Base-by-base conservation (phyloP, 92 coral and sea anemone species). In the Epizoanthus stellaris region DNA sequence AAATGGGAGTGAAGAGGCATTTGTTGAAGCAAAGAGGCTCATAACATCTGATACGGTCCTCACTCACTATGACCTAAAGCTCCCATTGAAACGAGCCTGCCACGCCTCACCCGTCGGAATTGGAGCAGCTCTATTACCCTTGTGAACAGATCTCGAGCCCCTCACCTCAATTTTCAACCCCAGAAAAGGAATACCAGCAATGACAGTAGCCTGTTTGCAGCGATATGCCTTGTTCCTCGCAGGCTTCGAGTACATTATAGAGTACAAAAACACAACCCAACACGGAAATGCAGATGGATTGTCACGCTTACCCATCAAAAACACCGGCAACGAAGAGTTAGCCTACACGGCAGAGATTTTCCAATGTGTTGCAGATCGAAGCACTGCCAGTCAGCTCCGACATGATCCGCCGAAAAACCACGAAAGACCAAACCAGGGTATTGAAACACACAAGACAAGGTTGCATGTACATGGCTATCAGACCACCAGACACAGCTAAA, bases 31-130 rank as follows among this genome's bases (percentile, higher is more conserved):
- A 30, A 30, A 30, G 36, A 30, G 36, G 36, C 36, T 30, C 36
- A 30, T 30, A 30, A 1, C 36, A 30, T 30, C 36, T 30, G 36
- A 90, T 60, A 62, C 75, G 87, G 90, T 87, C 16, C 89, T 90
- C 4, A 87, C 90, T 60, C 90, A 90, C 40, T 82, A 87, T 77
- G 90, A 87, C 62, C 90, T 90, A 16, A 75, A 74, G 90, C 93
- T 3, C 86, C 36, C 36, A 30, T 30, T 30, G 36, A 30, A 30
- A 30, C 36, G 36, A 30, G 36, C 36, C 36, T 30, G 93, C 25
- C 90, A 90, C 47, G 88, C 93, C 0, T 90, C 88, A 80, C 90
- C 93, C 7, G 85, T 66, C 7, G 90, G 93, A 40, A 82, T 86
- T 74, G 87, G 93, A 66, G 90, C 85, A 16, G 92, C 82, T 12